Evolutionary conservation across 2,888 invertebrate species (phyloP).

Genomic region (Archaeoteleia sp.): DNA sequence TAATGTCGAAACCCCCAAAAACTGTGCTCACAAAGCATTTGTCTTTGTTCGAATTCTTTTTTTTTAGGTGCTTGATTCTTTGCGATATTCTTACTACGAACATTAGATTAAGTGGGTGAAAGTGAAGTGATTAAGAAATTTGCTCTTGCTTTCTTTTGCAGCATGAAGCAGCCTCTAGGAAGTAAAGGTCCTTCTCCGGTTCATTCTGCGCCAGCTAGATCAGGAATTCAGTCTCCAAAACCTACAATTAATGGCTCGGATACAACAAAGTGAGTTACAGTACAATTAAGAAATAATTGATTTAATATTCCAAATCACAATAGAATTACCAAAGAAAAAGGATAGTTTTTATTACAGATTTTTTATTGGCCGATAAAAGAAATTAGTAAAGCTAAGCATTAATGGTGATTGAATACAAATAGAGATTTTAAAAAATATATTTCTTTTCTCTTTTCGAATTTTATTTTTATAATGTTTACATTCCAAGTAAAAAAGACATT

Average conservation of each 20-base stretch:
- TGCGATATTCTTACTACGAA: not conserved
- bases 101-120: not conserved
- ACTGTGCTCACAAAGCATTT: conserved; percentile 37
- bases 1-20: conserved; percentile 45
- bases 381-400: too few species aligned
- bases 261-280: conserved; percentile 62
- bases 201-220: conserved; percentile 69
- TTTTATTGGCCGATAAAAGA: too few species aligned
- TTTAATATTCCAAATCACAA: too few species aligned
- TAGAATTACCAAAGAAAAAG: too few species aligned
- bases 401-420: too few species aligned
- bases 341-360: too few species aligned
- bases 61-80: conserved; percentile 30
- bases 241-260: conserved; percentile 70
- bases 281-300: conserved; percentile 4
- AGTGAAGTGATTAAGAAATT: conserved; percentile 5
- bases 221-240: conserved; percentile 72
- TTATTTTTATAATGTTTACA: too few species aligned
- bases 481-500: too few species aligned
- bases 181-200: conserved; percentile 71
- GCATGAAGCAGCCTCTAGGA: conserved; percentile 68
- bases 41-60: conserved; percentile 47
- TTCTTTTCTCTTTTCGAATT: too few species aligned
- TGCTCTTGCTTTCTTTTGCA: conserved; percentile 54
- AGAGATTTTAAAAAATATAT: too few species aligned